Evolutionary conservation across 2,113 vertebrate species (phyloP).

Genomic region (Lynx canadensis): DNA sequence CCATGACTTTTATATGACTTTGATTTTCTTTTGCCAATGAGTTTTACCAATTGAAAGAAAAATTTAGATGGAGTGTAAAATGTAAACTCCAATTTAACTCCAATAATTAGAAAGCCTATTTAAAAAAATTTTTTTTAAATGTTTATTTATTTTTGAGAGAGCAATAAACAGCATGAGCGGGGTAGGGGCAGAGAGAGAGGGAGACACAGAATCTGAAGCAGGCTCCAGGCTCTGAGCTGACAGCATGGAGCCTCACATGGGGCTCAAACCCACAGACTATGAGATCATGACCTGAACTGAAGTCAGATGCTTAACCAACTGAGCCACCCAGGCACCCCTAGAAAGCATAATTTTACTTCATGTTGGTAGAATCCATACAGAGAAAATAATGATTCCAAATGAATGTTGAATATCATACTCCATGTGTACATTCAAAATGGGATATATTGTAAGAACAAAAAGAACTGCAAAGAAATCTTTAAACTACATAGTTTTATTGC

Average conservation of each 20-base stretch:
- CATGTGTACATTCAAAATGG: not conserved
- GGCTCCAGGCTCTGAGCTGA: too few species aligned
- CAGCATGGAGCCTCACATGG: too few species aligned
- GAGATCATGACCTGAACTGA: too few species aligned
- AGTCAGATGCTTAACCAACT: too few species aligned
- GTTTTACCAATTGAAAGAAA: not conserved
- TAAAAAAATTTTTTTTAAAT: too few species aligned
- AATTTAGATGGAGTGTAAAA: not conserved
- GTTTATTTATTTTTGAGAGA: too few species aligned
- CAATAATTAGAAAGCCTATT: not conserved
- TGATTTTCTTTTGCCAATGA: not conserved
- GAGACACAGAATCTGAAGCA: too few species aligned
- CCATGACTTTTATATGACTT: not conserved
- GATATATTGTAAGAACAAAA: constrained; percentile 3
- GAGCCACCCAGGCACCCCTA: too few species aligned
- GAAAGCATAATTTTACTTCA: not conserved
- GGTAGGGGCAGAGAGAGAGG: too few species aligned
- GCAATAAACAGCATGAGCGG: too few species aligned
- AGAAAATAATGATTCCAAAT: constrained; percentile 39
- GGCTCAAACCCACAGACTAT: rapidly evolving
- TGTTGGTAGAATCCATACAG: not conserved
- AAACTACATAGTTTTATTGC: not conserved
- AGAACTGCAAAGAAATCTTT: not conserved
- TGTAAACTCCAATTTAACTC: constrained; percentile 10
- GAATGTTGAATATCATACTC: not conserved